Conservation (phyloP, 2,888 invertebrate genomes). For the Maniola hyperantus region DNA sequence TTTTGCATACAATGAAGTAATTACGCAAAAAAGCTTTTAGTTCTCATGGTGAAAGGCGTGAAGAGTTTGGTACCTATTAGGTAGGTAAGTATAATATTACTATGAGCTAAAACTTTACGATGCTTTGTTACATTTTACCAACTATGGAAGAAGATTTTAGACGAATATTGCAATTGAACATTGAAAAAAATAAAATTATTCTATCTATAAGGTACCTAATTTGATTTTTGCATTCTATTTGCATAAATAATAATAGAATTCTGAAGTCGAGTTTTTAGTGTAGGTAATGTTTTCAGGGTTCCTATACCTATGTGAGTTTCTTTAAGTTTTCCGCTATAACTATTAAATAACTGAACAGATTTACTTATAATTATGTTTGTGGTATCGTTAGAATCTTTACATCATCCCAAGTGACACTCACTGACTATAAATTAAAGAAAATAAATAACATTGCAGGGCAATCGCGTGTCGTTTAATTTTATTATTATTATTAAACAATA, state of each 20-base stretch:
- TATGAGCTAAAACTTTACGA: constrained; percentile 26
- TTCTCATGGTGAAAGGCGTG: constrained; percentile 33
- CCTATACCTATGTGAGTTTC: too few species aligned
- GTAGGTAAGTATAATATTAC: background rate
- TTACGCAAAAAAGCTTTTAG: constrained; percentile 23
- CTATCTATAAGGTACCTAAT: constrained; percentile 6
- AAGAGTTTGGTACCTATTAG: constrained; percentile 9
- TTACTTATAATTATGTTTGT: too few species aligned
- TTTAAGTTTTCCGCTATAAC: too few species aligned
- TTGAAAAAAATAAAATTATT: too few species aligned
- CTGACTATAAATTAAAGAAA: too few species aligned
- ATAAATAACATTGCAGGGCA: too few species aligned
- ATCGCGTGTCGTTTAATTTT: too few species aligned
- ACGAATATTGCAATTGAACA: constrained; percentile 6
- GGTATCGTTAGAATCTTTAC: too few species aligned
- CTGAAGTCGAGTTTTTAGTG: background rate
- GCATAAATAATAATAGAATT: background rate
- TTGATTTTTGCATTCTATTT: constrained; percentile 14
- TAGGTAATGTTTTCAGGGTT: too few species aligned
- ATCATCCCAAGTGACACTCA: too few species aligned
- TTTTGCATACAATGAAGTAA: constrained; percentile 4
- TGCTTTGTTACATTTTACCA: constrained; percentile 25
- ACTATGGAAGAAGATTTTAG: constrained; percentile 7
- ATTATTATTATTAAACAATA: too few species aligned
- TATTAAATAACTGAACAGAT: too few species aligned